Percentiles rank a stretch among this genome's conserved stretches.
Conservation (phyloP, 2,888 invertebrate species). For the Anthrax anthrax region DNA sequence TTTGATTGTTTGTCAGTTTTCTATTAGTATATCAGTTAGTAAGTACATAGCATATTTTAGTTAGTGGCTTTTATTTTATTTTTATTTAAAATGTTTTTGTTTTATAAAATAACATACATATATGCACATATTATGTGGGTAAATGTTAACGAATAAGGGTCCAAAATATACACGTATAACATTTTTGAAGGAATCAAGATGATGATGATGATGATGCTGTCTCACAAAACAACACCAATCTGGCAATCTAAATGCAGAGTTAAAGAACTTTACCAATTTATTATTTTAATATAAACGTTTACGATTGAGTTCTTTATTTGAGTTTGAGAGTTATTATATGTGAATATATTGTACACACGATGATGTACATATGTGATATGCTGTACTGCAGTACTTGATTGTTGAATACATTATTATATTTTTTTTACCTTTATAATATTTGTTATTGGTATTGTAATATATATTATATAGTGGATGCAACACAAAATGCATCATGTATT, state of each 20-base stretch:
- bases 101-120: background rate
- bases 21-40: background rate
- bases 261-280: slow-evolving; percentile 8
- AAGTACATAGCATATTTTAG: too few relatives aligned
- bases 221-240: background rate
- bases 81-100: background rate
- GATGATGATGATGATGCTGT: background rate
- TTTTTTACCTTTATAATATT: too few relatives aligned
- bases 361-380: too few relatives aligned
- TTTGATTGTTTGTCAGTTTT: background rate
- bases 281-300: slow-evolving; percentile 14
- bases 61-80: background rate
- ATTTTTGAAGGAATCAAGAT: background rate
- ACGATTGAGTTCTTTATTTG: slow-evolving; percentile 12
- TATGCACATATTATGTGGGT: too few relatives aligned
- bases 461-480: too few relatives aligned
- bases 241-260: background rate
- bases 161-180: background rate
- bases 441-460: too few relatives aligned
- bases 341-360: too few relatives aligned
- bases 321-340: background rate
- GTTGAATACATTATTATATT: too few relatives aligned
- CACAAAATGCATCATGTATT: slow-evolving; percentile 4
- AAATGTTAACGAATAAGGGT: too few relatives aligned
- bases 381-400: too few relatives aligned